A percentile compares a stretch with the other conserved stretches of the same genome.
phyloP scores from a whole-genome alignment of 1,140 invertebrate genomes.

The Ceratina australensis region DNA sequence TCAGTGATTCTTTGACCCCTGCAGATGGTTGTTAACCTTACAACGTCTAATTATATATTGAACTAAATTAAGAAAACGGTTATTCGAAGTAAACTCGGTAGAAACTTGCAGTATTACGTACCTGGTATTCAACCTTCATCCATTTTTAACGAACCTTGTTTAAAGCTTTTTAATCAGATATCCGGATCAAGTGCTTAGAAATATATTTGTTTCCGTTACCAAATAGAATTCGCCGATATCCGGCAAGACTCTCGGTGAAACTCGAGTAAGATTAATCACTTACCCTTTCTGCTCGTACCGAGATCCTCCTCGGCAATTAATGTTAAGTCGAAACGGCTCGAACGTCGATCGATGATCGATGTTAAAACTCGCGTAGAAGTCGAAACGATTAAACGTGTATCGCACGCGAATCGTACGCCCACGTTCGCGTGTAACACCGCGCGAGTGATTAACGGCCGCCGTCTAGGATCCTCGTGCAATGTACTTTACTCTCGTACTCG shows the following conservation, averaged over 20 bases:
- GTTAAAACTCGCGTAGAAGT: background rate
- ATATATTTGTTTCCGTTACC: background rate
- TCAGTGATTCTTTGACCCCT: too few relatives aligned
- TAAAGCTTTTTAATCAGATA: too few relatives aligned
- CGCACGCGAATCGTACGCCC: too few relatives aligned
- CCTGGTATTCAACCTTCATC: too few relatives aligned
- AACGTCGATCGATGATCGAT: conserved; percentile 2
- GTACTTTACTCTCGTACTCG: background rate
- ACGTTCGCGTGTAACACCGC: background rate
- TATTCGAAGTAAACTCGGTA: too few relatives aligned
- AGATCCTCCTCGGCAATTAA: background rate
- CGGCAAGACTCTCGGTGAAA: background rate
- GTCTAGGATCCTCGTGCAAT: background rate
- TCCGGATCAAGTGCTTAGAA: background rate
- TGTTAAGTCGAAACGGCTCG: background rate
- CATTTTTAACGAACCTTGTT: too few relatives aligned
- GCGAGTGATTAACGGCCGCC: conserved; percentile 49
- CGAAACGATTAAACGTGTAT: too few relatives aligned
- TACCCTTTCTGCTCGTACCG: background rate
- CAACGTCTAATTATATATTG: too few relatives aligned
- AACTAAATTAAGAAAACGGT: too few relatives aligned
- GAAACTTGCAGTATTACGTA: too few relatives aligned
- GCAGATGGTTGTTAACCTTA: too few relatives aligned
- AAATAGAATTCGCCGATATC: background rate
- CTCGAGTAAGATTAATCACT: background rate